Conservation (phyloP, 2,888 invertebrate species). For the Eupithecia centaureata region DNA sequence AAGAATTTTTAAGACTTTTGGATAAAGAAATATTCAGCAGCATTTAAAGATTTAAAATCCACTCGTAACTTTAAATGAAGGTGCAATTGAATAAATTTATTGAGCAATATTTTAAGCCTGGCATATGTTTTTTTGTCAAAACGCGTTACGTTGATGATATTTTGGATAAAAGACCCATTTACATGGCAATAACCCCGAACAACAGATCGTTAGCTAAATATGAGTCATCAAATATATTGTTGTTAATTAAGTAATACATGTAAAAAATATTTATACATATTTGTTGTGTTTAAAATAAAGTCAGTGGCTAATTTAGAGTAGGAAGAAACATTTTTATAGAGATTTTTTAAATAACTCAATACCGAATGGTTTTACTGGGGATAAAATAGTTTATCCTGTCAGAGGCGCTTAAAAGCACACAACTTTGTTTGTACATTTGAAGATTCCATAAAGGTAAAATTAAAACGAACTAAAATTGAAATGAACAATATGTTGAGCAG, state of each 20-base stretch:
- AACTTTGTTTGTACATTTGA: too few relatives aligned
- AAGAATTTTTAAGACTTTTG: background rate
- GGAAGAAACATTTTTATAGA: background rate
- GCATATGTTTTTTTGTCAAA: conserved; percentile 11
- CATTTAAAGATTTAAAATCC: background rate
- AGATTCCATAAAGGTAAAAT: background rate
- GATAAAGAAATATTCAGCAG: background rate
- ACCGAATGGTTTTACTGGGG: background rate
- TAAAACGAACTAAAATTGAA: background rate
- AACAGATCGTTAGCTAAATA: conserved; percentile 16
- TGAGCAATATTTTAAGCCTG: conserved; percentile 9
- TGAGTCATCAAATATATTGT: conserved; percentile 14
- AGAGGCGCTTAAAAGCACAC: background rate
- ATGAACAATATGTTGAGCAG: conserved; percentile 24
- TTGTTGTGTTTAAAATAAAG: background rate
- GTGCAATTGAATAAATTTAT: conserved; percentile 14
- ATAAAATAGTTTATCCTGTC: background rate
- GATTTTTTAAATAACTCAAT: background rate
- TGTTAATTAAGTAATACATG: background rate
- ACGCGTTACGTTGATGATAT: conserved; percentile 18
- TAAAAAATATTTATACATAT: background rate
- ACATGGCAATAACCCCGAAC: conserved; percentile 28
- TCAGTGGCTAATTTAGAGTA: background rate
- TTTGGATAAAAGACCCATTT: conserved; percentile 19
- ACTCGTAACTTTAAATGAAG: background rate